Conservation (phyloP, 2,797 vertebrate genomes). For the Taenioides sp. region DNA sequence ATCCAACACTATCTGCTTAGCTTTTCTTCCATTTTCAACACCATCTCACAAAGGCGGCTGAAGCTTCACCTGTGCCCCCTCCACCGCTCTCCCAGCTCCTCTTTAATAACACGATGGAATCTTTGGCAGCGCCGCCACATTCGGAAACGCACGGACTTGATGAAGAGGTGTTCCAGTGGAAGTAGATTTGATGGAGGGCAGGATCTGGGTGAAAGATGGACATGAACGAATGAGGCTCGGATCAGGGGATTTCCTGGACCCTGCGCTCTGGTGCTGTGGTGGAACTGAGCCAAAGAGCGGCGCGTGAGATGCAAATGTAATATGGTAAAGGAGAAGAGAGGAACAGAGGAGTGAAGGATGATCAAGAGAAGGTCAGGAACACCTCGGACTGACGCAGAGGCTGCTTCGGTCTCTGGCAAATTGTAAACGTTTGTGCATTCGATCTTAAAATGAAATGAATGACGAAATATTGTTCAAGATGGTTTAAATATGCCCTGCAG, state of each 20-base stretch:
- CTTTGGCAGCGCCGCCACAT: constrained; percentile 69
- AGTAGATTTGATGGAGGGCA: constrained; percentile 58
- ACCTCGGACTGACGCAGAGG: neutral
- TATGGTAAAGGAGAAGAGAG: neutral
- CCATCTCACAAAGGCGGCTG: constrained; percentile 59
- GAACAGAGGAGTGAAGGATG: neutral
- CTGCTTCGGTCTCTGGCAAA: neutral
- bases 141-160: constrained; percentile 57
- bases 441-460: no score
- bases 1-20: neutral
- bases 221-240: constrained; percentile 33
- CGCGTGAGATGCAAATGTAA: neutral
- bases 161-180: constrained; percentile 49
- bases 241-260: constrained; percentile 35
- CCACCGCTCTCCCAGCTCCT: constrained; percentile 29
- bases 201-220: constrained; percentile 45
- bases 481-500: no score
- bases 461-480: no score
- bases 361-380: neutral
- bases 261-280: neutral
- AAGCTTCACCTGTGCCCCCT: constrained; percentile 58
- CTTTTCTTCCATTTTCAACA: constrained; percentile 17
- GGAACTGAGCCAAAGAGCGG: neutral
- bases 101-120: constrained; percentile 76
- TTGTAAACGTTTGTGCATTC: no score